Conservation (phyloP, 1,140 invertebrate species). For the Coptotermes formosanus region DNA sequence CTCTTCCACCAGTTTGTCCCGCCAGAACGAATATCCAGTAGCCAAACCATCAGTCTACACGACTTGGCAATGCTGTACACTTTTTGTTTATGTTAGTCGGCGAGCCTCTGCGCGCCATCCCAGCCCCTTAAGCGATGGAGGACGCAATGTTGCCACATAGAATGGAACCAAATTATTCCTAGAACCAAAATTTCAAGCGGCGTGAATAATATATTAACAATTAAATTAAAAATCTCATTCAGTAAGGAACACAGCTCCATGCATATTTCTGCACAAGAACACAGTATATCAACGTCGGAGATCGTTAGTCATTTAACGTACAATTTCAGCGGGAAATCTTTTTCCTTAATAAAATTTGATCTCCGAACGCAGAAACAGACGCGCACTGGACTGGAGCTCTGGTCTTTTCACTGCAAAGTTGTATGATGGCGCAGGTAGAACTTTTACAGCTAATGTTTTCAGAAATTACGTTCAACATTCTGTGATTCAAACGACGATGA, state of each 20-base stretch:
- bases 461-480: too few species aligned
- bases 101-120: conserved; percentile 36
- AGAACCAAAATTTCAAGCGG: neutral
- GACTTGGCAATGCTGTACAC: conserved; percentile 34
- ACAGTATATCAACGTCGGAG: neutral
- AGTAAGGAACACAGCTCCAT: neutral
- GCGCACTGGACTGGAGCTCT: neutral
- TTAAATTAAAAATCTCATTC: neutral
- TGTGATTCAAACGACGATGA: too few species aligned
- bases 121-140: conserved; percentile 34
- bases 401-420: neutral
- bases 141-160: conserved; percentile 32
- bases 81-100: conserved; percentile 37
- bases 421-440: neutral
- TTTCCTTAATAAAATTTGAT: neutral
- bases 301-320: neutral
- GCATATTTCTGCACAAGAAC: neutral
- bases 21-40: conserved; percentile 34
- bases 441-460: neutral
- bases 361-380: neutral
- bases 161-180: conserved; percentile 22
- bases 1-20: conserved; percentile 24
- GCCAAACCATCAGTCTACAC: conserved; percentile 27
- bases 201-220: neutral
- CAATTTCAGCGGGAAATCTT: neutral